Percentiles rank a stretch among this genome's conserved stretches.
These are phyloP conservation scores for Pollachius pollachius DNA, from an alignment of 2,113 vertebrate genomes.

Conservation along the genomic window DNA sequence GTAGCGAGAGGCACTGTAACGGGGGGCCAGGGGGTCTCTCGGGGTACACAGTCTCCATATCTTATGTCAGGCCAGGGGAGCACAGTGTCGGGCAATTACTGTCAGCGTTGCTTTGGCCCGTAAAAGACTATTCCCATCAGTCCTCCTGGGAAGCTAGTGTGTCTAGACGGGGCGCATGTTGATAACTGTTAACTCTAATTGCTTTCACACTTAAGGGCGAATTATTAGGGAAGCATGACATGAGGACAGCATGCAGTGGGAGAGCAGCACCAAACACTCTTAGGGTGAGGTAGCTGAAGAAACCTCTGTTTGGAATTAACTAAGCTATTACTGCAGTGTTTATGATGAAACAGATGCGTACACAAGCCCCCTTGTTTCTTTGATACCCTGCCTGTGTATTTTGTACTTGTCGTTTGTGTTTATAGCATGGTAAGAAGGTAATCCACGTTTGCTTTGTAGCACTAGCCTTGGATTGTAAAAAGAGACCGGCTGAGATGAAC, in stretches of 20 bases:
- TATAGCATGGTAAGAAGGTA: not conserved
- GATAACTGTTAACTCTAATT: conserved; percentile 74
- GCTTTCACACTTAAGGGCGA: conserved; percentile 68
- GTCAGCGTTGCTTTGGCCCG: conserved; percentile 61
- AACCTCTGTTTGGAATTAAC: conserved; percentile 1
- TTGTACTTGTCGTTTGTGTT: no score
- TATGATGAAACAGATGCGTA: conserved; percentile 18
- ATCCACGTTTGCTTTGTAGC: conserved; percentile 4
- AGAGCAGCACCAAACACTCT: conserved; percentile 47
- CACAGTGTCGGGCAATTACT: conserved; percentile 66
- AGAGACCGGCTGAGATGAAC: conserved; percentile 16
- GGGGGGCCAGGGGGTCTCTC: conserved; percentile 2
- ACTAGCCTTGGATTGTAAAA: conserved; percentile 10
- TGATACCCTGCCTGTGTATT: no score
- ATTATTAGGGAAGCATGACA: conserved; percentile 70
- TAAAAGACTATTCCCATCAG: conserved; percentile 70
- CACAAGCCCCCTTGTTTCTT: not conserved
- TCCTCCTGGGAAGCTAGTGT: conserved; percentile 57
- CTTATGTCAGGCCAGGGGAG: conserved; percentile 58
- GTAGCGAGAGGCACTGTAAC: not conserved
- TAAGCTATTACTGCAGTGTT: conserved; percentile 24
- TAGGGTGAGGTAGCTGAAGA: conserved; percentile 45
- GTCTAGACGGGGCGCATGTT: conserved; percentile 63
- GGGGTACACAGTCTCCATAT: conserved; percentile 24
- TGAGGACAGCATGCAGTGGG: no score